A percentile compares a stretch with the other conserved stretches of the same genome.
Conservation (phyloP, 2,113 vertebrate genomes). For the Embiotoca jacksoni region DNA sequence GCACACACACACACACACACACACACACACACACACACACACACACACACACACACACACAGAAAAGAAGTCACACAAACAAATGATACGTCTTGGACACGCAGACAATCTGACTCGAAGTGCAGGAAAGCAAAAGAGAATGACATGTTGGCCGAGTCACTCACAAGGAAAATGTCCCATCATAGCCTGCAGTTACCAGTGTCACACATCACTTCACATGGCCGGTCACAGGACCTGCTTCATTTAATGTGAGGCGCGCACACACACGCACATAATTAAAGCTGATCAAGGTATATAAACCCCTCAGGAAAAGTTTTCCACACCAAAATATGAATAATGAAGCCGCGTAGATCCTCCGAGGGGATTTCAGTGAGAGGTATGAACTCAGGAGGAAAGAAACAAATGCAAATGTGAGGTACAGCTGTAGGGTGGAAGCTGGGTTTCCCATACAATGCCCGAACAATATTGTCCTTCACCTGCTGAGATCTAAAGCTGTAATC, state of each 20-base stretch:
- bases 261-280: constrained; percentile 32
- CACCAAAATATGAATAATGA: constrained; percentile 43
- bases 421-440: constrained; percentile 26
- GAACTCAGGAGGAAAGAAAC: constrained; percentile 43
- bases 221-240: constrained; percentile 43
- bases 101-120: constrained; percentile 32
- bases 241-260: constrained; percentile 37
- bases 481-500: constrained; percentile 75
- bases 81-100: neutral
- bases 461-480: constrained; percentile 70
- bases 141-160: constrained; percentile 47
- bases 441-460: constrained; percentile 46
- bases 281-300: constrained; percentile 38
- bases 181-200: constrained; percentile 55
- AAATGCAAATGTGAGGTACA: constrained; percentile 65
- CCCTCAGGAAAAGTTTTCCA: constrained; percentile 39
- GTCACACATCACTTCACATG: constrained; percentile 66
- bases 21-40: neutral
- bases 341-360: constrained; percentile 16
- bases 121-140: constrained; percentile 42
- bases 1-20: too few relatives aligned
- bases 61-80: constrained; percentile 8
- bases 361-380: constrained; percentile 28
- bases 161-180: constrained; percentile 70
- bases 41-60: constrained; percentile 11